phyloP scores from a whole-genome alignment of 2,888 invertebrate genomes.

The Noctua janthina region DNA sequence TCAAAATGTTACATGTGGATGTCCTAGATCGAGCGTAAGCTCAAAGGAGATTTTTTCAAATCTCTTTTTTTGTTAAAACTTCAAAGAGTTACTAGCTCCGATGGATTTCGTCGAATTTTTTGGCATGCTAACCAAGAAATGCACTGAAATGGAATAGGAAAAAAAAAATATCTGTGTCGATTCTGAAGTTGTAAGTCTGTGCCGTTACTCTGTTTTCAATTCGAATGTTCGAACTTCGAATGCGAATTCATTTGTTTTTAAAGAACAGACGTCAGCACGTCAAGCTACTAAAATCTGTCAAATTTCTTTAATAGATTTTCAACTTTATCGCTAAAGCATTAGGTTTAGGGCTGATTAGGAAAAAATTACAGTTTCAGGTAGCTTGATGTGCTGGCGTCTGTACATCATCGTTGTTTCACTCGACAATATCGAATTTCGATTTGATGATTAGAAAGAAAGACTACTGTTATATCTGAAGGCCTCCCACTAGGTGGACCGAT shows the following conservation, averaged over 20 bases:
- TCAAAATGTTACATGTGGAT: conserved; percentile 10
- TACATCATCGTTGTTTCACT: no score
- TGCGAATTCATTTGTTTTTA: not conserved
- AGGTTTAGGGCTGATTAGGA: no score
- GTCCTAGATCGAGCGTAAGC: conserved; percentile 23
- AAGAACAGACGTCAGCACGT: not conserved
- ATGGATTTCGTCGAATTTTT: conserved; percentile 35
- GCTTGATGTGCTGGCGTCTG: no score
- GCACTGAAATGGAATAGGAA: not conserved
- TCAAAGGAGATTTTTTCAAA: conserved; percentile 31
- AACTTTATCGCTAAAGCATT: no score
- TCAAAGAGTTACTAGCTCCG: conserved; percentile 40
- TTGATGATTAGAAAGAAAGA: no score
- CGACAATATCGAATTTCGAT: no score
- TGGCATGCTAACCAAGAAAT: not conserved
- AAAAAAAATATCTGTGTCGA: conserved; percentile 13
- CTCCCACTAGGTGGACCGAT: no score
- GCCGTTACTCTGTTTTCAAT: not conserved
- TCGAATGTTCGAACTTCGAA: not conserved
- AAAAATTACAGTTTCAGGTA: no score
- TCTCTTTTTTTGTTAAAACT: conserved; percentile 34
- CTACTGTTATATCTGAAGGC: no score
- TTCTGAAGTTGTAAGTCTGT: not conserved
- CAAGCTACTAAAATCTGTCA: no score
- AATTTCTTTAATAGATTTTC: no score